Percentiles rank a stretch among this genome's conserved stretches.
Evolutionary conservation across 2,113 vertebrate genomes (phyloP).

Genomic region (Hypocryptadius cinnamomeus): DNA sequence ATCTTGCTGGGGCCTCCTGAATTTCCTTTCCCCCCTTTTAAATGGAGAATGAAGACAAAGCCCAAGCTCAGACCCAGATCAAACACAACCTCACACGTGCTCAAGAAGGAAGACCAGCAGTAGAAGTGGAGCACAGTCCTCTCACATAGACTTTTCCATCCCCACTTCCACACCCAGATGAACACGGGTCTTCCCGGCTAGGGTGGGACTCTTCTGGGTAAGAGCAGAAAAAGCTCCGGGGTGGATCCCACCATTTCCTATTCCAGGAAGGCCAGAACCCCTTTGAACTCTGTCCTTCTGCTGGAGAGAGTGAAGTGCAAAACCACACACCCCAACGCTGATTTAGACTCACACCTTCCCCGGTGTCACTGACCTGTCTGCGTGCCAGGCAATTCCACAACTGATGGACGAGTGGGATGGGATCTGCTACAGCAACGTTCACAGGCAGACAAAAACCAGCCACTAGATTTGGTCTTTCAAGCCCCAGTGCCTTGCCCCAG

Average conservation of each 20-base stretch:
- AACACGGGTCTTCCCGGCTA: background rate
- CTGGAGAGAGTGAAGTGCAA: background rate
- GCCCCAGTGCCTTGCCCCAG: background rate
- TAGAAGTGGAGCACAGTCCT: background rate
- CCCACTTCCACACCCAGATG: background rate
- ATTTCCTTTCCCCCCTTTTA: background rate
- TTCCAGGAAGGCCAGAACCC: constrained; percentile 5
- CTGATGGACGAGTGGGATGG: fast-evolving
- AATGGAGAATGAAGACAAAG: background rate
- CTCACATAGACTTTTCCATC: background rate
- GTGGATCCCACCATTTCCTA: background rate
- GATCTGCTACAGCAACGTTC: background rate
- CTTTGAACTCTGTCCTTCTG: constrained; percentile 25
- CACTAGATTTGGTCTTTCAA: background rate
- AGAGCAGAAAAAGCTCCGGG: background rate
- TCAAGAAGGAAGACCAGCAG: background rate
- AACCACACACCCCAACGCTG: background rate
- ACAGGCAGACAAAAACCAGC: background rate
- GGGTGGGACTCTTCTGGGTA: background rate
- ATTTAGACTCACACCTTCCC: background rate
- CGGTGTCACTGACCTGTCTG: fast-evolving
- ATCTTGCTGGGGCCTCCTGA: background rate
- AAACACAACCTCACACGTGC: background rate
- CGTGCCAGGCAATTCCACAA: background rate
- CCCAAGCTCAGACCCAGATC: background rate